These are phyloP conservation scores for Pimephales promelas DNA, from an alignment of 2,113 vertebrate species.

Conservation along the genomic window DNA sequence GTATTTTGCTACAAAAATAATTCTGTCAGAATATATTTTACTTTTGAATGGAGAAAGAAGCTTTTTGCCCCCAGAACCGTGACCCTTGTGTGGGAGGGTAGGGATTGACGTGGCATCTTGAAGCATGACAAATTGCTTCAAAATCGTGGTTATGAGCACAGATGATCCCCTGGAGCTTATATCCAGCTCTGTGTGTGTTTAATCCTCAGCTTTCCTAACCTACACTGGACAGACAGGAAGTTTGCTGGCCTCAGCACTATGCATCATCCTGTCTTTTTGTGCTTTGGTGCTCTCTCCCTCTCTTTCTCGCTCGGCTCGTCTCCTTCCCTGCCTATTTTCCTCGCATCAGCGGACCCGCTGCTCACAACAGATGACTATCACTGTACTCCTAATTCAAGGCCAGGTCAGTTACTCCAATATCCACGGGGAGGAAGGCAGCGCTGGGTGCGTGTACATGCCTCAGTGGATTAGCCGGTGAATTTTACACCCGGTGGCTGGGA, in stretches of 20 bases:
- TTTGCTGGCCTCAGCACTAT: conserved; percentile 48
- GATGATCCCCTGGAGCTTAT: neutral
- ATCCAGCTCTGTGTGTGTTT: conserved; percentile 21
- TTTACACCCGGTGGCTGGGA: conserved; percentile 63
- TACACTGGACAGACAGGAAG: conserved; percentile 26
- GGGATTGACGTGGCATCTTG: conserved; percentile 15
- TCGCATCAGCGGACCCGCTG: conserved; percentile 52
- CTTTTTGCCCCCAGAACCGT: neutral
- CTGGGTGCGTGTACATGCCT: conserved; percentile 12
- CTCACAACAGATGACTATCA: conserved; percentile 59
- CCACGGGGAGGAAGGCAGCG: conserved; percentile 18
- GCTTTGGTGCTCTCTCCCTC: neutral
- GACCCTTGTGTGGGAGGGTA: neutral
- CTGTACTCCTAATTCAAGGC: conserved; percentile 69
- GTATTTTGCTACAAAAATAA: no score
- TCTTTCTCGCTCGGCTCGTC: conserved; percentile 14
- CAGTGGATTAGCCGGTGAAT: conserved; percentile 55
- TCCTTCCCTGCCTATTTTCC: conserved; percentile 51
- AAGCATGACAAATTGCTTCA: conserved; percentile 49
- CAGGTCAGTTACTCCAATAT: conserved; percentile 56
- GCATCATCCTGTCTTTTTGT: conserved; percentile 2
- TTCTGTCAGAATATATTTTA: neutral
- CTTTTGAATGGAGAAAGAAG: neutral
- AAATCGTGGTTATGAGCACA: conserved; percentile 29
- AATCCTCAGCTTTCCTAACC: conserved; percentile 33